Conservation (phyloP, 2,113 vertebrate species). For the Ovis aries region DNA sequence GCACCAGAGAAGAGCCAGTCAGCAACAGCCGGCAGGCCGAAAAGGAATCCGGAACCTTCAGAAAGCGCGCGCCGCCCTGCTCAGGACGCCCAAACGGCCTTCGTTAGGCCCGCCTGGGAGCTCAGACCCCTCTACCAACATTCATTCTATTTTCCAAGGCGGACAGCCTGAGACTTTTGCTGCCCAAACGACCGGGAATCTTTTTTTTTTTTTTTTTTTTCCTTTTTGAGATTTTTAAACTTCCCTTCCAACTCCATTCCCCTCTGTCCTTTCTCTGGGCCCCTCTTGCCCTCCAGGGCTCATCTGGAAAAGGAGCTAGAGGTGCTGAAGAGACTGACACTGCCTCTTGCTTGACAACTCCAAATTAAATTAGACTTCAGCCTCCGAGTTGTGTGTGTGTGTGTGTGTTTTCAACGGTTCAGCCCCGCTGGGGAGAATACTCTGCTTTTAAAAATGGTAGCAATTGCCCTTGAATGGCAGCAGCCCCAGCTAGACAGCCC, state of each 20-base stretch:
- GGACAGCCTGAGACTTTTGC: background rate
- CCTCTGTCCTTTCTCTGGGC: background rate
- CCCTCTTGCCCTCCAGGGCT: conserved; percentile 26
- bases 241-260: background rate
- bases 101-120: background rate
- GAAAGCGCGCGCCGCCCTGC: background rate
- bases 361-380: conserved; percentile 47
- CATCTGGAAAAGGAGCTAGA: conserved; percentile 35
- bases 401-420: background rate
- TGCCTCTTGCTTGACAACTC: conserved; percentile 57
- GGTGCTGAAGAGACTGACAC: background rate
- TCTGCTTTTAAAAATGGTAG: conserved; percentile 65
- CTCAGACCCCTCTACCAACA: background rate
- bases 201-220: background rate
- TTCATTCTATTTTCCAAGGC: background rate
- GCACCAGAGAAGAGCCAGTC: background rate
- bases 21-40: background rate
- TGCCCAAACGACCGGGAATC: background rate
- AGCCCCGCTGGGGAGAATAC: conserved; percentile 41
- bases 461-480: conserved; percentile 78
- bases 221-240: conserved; percentile 15
- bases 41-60: background rate
- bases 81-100: background rate
- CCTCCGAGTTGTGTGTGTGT: background rate
- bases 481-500: conserved; percentile 74